These are phyloP conservation scores for Diaprepes abbreviatus DNA, from an alignment of 2,888 invertebrate genomes.

Conservation along the genomic window DNA sequence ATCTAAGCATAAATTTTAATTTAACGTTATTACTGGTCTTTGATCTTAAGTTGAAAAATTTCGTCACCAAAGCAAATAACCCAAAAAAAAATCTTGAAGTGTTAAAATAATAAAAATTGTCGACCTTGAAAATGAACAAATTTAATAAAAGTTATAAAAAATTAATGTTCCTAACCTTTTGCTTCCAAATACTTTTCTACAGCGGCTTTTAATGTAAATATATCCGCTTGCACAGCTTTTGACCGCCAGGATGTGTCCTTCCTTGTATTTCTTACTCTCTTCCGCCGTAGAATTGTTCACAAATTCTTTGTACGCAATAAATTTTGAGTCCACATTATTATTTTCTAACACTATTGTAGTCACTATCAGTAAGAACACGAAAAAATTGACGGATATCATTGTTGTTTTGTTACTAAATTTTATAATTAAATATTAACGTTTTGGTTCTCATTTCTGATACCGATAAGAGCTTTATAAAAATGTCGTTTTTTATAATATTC, in stretches of 20 bases:
- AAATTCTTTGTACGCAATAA: conserved; percentile 1
- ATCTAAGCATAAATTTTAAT: too few species aligned
- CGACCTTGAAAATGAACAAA: too few species aligned
- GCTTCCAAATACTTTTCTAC: conserved; percentile 29
- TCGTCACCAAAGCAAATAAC: too few species aligned
- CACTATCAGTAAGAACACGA: neutral
- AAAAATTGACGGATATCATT: conserved; percentile 8
- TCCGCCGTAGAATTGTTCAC: neutral
- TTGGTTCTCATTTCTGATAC: neutral
- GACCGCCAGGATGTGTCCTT: conserved; percentile 29
- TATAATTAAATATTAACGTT: neutral
- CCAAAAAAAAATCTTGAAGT: too few species aligned
- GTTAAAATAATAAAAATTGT: too few species aligned
- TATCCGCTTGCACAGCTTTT: conserved; percentile 24
- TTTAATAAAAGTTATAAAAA: too few species aligned
- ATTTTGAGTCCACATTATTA: neutral
- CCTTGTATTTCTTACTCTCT: neutral
- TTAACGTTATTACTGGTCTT: too few species aligned
- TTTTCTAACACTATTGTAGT: neutral
- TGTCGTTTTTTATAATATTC: neutral
- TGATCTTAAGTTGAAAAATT: too few species aligned
- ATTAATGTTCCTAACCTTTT: neutral
- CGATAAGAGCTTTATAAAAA: neutral
- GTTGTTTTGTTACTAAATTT: neutral
- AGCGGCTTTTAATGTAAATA: conserved; percentile 26